Conservation (phyloP, 2,888 invertebrate species). For the Disparrhopalites patrizii region DNA sequence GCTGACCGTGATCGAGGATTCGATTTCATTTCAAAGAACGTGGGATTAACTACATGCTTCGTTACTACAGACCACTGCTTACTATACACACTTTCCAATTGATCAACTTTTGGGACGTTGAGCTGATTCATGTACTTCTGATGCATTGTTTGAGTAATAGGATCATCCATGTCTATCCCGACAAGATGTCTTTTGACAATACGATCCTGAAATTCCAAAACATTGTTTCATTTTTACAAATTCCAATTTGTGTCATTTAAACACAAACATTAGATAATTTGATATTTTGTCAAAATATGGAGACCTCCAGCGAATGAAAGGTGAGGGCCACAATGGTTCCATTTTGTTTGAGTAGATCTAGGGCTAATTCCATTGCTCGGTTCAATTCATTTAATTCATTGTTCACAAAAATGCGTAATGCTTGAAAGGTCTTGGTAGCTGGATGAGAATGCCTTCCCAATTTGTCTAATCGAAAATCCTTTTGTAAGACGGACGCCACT, state of each 20-base stretch:
- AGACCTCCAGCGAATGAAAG: slow-evolving; percentile 70
- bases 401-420: slow-evolving; percentile 90
- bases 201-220: slow-evolving; percentile 68
- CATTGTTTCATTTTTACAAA: background rate
- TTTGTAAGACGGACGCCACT: slow-evolving; percentile 59
- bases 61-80: slow-evolving; percentile 73
- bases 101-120: slow-evolving; percentile 59
- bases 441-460: slow-evolving; percentile 70
- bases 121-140: slow-evolving; percentile 66
- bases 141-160: slow-evolving; percentile 64
- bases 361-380: slow-evolving; percentile 75
- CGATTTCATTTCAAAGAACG: slow-evolving; percentile 64
- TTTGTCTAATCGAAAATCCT: slow-evolving; percentile 62
- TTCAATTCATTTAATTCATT: slow-evolving; percentile 94
- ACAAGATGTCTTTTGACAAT: slow-evolving; percentile 85
- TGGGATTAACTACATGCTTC: slow-evolving; percentile 75
- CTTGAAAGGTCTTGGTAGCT: slow-evolving; percentile 91
- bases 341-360: slow-evolving; percentile 67
- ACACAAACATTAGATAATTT: background rate
- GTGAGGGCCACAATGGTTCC: slow-evolving; percentile 78
- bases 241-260: background rate
- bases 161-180: slow-evolving; percentile 69
- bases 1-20: slow-evolving; percentile 89
- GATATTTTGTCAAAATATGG: too few species aligned
- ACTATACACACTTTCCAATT: slow-evolving; percentile 61